phyloP scores from a whole-genome alignment of 2,797 vertebrate genomes.

The Lophotriccus pileatus region DNA sequence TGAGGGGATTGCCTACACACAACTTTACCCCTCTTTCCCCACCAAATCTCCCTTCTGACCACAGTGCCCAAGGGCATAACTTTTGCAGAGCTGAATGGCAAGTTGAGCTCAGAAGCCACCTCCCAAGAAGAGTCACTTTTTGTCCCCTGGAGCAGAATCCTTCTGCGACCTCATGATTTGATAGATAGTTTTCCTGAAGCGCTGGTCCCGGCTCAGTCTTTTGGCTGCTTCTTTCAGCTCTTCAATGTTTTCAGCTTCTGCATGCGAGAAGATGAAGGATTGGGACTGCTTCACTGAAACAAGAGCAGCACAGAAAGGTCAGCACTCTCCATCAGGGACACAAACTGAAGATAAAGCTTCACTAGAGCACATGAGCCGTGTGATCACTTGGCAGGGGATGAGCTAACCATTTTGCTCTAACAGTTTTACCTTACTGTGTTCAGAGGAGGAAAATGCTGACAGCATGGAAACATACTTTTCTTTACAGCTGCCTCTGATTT shows the following conservation, averaged over 20 bases:
- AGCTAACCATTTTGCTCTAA: neutral
- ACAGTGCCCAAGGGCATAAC: neutral
- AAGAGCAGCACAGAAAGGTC: neutral
- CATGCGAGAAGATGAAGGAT: conserved; percentile 81
- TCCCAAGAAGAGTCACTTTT: conserved; percentile 45
- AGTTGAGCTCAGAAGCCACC: neutral
- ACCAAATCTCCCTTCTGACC: neutral
- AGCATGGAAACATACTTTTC: neutral
- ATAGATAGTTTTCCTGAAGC: conserved; percentile 86
- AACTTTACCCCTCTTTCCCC: neutral
- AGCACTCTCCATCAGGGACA: neutral
- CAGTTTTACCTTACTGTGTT: neutral
- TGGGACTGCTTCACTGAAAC: conserved; percentile 90
- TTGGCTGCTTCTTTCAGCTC: conserved; percentile 87
- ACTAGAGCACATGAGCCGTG: accelerated
- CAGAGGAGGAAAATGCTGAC: neutral
- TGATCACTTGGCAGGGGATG: neutral
- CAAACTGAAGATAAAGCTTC: neutral
- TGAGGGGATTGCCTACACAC: neutral
- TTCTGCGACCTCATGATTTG: conserved; percentile 82
- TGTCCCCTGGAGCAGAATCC: conserved; percentile 27
- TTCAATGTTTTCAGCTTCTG: conserved; percentile 80
- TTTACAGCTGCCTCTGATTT: neutral
- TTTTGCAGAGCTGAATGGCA: neutral
- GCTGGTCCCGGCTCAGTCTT: conserved; percentile 84